A percentile compares a stretch with the other conserved stretches of the same genome.
Evolutionary conservation across 2,797 vertebrate genomes (phyloP).

Genomic region (Characodon lateralis): DNA sequence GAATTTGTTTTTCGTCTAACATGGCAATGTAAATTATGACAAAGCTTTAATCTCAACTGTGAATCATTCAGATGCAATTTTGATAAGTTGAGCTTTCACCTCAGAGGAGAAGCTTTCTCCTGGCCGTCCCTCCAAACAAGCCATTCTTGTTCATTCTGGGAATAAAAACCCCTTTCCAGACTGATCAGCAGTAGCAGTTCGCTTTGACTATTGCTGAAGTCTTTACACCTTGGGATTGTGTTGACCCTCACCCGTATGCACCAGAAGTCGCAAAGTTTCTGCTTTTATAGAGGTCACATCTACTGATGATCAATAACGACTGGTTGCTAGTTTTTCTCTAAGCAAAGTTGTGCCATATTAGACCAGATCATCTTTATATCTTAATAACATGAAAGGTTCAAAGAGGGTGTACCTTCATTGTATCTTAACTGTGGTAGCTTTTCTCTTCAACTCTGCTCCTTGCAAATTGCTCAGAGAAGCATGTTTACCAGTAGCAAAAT

Average conservation of each 20-base stretch:
- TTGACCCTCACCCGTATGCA: neutral
- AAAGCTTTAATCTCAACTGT: neutral
- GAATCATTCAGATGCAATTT: no score
- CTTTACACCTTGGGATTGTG: neutral
- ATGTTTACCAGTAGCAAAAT: constrained; percentile 2
- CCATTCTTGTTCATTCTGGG: neutral
- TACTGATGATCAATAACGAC: neutral
- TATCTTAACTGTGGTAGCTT: neutral
- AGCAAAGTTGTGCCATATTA: neutral
- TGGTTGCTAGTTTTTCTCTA: neutral
- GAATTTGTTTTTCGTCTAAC: neutral
- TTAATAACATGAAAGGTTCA: neutral
- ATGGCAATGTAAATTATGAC: neutral
- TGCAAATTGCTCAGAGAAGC: neutral
- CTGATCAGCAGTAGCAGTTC: neutral
- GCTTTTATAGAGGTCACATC: neutral
- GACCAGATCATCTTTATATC: neutral
- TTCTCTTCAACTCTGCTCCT: neutral
- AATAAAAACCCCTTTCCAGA: no score
- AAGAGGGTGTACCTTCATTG: neutral
- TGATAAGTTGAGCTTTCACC: no score
- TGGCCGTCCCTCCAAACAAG: neutral
- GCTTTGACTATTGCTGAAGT: neutral
- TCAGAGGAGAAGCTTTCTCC: no score
- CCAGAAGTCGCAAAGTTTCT: neutral